These are phyloP conservation scores for Archips crataeganus DNA, from an alignment of 2,888 invertebrate genomes.

Conservation along the genomic window DNA sequence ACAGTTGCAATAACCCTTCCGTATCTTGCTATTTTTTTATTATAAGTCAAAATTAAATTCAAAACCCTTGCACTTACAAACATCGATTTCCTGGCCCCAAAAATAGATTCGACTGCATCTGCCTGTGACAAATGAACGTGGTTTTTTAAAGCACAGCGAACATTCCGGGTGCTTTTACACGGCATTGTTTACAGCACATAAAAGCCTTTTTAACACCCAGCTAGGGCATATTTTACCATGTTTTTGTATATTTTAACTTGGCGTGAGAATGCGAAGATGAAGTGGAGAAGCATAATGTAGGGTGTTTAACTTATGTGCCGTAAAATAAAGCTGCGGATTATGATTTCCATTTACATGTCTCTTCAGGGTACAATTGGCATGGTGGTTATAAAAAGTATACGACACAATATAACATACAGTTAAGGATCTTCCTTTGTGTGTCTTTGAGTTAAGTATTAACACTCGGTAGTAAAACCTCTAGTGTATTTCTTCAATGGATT, in stretches of 20 bases:
- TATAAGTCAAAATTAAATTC: neutral
- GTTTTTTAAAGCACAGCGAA: constrained; percentile 80
- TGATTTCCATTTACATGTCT: constrained; percentile 52
- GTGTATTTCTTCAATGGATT: too few relatives aligned
- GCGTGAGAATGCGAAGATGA: constrained; percentile 57
- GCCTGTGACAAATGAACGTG: constrained; percentile 83
- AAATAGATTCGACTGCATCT: constrained; percentile 79
- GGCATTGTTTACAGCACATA: constrained; percentile 29
- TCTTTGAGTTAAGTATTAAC: too few relatives aligned
- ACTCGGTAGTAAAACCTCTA: too few relatives aligned
- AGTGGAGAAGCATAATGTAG: constrained; percentile 68
- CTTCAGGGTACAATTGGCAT: constrained; percentile 27
- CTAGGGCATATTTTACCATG: constrained; percentile 27
- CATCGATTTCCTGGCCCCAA: constrained; percentile 52
- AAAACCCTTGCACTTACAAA: neutral
- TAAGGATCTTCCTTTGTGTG: too few relatives aligned
- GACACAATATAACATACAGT: neutral
- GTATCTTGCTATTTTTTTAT: too few relatives aligned
- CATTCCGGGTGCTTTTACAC: constrained; percentile 57
- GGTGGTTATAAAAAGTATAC: constrained; percentile 1
- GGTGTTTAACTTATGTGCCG: constrained; percentile 74
- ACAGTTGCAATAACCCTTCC: too few relatives aligned
- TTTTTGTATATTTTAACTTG: constrained; percentile 40
- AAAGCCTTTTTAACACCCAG: constrained; percentile 14
- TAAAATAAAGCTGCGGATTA: constrained; percentile 66